A percentile compares a stretch with the other conserved stretches of the same genome.
These are phyloP conservation scores for Oreochromis niloticus DNA, from an alignment of 2,113 vertebrate genomes.

Conservation along the genomic window DNA sequence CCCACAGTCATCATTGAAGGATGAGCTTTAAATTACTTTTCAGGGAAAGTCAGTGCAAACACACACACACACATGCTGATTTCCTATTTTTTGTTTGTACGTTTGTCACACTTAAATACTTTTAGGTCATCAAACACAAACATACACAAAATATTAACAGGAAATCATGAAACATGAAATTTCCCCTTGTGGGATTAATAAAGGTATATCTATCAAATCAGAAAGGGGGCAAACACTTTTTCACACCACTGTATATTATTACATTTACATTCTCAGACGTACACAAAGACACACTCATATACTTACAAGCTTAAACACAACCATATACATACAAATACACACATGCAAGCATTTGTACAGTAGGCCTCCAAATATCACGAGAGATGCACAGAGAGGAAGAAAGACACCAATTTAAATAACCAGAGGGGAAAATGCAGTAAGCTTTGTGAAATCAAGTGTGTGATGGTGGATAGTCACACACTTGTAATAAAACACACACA, in stretches of 20 bases:
- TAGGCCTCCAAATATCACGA: background rate
- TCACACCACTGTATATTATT: background rate
- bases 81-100: background rate
- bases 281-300: background rate
- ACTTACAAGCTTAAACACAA: background rate
- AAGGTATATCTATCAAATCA: background rate
- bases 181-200: too few relatives aligned
- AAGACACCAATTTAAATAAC: background rate
- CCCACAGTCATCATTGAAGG: conserved; percentile 68
- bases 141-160: background rate
- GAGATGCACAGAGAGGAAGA: background rate
- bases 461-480: background rate
- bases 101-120: background rate
- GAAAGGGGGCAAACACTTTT: background rate
- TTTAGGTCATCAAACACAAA: background rate
- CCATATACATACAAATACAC: background rate
- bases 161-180: background rate
- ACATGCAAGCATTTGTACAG: background rate
- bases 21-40: conserved; percentile 63
- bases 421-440: background rate
- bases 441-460: background rate
- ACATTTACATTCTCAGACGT: background rate
- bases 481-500: background rate
- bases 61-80: background rate
- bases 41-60: background rate